Base-by-base conservation (phyloP, 2,113 vertebrate genomes). In the Laterallus jamaicensis region DNA sequence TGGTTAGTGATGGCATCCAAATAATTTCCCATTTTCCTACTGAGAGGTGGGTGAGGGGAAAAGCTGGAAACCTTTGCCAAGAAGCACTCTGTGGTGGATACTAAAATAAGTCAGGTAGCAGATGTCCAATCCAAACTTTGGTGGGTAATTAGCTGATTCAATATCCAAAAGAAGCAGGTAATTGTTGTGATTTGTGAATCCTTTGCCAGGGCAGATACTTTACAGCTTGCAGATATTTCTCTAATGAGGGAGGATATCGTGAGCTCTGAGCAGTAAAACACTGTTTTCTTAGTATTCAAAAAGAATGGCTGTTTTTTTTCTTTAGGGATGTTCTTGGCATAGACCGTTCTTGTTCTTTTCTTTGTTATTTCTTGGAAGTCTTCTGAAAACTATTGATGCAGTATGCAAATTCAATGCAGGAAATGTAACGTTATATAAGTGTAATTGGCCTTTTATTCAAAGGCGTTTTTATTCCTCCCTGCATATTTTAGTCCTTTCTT, bases 81-180 rank as follows among this genome's bases (percentile, higher is more conserved):
- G 83, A 88, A 96, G 73, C 55, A 68, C 81, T 94, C 96, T 93
- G 75, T 94, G 87, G 93, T 95, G 92, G 96, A 90, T 95, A 92
- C 77, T 95, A 84, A 97, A 96, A 49, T 89, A 97, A 97, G 97
- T 94, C 96, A 97, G 94, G 97, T 96, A 97, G 95, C 97, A 98
- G 97, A 97, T 98, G 97, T 97, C 97, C 96, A 96, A 84, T 95
- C 95, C 97, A 97, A 97, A 97, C 94, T 98, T 97, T 35, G 59
- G 74, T 97, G 95, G 93, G 94, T 97, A 98, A 97, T 98, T 98
- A 98, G 94, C 82, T 94, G 88, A 96, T 90, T 81, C 89, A 91
- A 50, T 97, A 96, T 97, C 97, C 96, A 97, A 87, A 97, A 98
- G 97, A 97, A 98, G 92, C 71, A 98, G 97, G 97, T 97, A 98